phyloP scores from a whole-genome alignment of 2,113 vertebrate genomes.

The Myotis yumanensis region DNA sequence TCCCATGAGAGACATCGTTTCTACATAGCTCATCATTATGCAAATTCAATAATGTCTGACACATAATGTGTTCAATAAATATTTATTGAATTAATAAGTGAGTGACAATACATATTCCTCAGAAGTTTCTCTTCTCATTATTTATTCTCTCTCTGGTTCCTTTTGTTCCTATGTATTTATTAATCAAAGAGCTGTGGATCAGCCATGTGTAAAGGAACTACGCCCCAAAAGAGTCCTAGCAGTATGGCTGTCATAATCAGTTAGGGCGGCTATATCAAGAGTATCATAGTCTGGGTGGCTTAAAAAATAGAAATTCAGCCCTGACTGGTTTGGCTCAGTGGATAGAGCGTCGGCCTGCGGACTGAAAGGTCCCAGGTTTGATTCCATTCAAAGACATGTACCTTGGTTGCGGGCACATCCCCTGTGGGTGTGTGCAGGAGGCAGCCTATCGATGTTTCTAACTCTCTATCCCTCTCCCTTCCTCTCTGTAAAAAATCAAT shows the following conservation, averaged over 20 bases:
- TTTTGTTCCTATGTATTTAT: neutral
- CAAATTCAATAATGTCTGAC: neutral
- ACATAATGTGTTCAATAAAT: neutral
- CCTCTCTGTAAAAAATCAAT: no score
- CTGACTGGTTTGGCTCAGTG: no score
- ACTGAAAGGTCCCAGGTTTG: no score
- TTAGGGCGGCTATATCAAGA: neutral
- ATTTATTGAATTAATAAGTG: neutral
- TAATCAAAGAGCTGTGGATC: neutral
- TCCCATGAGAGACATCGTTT: neutral
- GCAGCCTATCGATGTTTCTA: no score
- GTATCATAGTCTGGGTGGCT: neutral
- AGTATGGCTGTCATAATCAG: neutral
- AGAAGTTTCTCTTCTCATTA: neutral
- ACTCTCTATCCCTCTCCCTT: no score
- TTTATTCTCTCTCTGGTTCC: constrained; percentile 10
- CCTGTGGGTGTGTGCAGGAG: no score
- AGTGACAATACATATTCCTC: neutral
- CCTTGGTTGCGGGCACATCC: no score
- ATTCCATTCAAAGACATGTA: no score
- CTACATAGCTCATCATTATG: neutral
- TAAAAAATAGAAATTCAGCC: neutral
- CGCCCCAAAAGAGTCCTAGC: neutral
- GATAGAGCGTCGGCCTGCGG: no score
- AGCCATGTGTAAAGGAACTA: neutral